phyloP scores from a whole-genome alignment of 2,113 vertebrate genomes.

The Podarcis raffonei region DNA sequence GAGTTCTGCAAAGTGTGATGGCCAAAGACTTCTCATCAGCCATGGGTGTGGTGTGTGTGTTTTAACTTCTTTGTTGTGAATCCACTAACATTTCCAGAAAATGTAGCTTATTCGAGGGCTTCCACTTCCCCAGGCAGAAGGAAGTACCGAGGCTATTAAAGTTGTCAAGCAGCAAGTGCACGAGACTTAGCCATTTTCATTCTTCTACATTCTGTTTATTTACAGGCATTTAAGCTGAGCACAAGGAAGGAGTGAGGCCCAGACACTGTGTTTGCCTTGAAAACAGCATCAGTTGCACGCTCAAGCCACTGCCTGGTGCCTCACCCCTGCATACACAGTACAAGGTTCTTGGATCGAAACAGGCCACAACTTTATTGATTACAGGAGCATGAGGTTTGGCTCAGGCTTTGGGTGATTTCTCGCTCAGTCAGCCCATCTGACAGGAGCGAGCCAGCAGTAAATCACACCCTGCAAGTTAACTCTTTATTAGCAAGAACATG shows the following conservation, averaged over 20 bases:
- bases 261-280: not conserved
- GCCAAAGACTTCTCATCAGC: not conserved
- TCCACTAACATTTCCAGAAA: not conserved
- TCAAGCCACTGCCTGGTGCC: no score
- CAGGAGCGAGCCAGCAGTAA: no score
- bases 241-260: not conserved
- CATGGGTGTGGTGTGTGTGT: not conserved
- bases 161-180: not conserved
- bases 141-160: not conserved
- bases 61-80: not conserved
- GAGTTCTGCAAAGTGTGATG: accelerated
- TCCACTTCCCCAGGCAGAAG: not conserved
- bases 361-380: no score
- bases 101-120: not conserved
- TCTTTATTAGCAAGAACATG: no score
- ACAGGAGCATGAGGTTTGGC: no score
- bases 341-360: no score
- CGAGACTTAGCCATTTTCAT: not conserved
- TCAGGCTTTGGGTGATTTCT: no score
- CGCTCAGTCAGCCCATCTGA: no score
- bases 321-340: no score
- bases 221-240: not conserved
- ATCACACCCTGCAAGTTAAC: no score
- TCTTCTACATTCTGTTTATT: not conserved
- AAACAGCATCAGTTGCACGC: no score